These are phyloP conservation scores for Pediacus dermestoides DNA, from an alignment of 2,888 invertebrate species.

Conservation along the genomic window DNA sequence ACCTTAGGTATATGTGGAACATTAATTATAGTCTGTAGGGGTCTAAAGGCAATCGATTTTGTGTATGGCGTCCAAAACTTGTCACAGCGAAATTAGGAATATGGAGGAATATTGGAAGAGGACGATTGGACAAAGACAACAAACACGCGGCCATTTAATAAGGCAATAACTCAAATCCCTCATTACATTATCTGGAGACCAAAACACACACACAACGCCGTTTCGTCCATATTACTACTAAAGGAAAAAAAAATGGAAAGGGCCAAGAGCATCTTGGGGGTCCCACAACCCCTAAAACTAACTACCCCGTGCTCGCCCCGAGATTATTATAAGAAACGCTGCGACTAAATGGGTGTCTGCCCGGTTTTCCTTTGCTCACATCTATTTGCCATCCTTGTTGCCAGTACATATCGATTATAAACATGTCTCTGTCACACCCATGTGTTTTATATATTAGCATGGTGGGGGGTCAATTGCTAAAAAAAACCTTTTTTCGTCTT, in stretches of 20 bases:
- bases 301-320: constrained; percentile 40
- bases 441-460: constrained; percentile 44
- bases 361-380: constrained; percentile 28
- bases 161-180: constrained; percentile 45
- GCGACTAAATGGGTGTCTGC: constrained; percentile 47
- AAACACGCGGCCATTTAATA: constrained; percentile 41
- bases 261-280: constrained; percentile 29
- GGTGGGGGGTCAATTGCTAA: constrained; percentile 48
- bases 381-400: constrained; percentile 3
- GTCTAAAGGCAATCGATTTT: no score
- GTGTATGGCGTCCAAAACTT: no score
- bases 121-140: constrained; percentile 7
- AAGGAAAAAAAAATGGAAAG: constrained; percentile 32
- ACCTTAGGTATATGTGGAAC: no score
- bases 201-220: constrained; percentile 42
- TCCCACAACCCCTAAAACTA: constrained; percentile 27
- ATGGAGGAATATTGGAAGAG: no score
- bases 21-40: no score
- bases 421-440: constrained; percentile 28
- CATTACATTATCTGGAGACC: constrained; percentile 44
- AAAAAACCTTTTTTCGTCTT: constrained; percentile 49
- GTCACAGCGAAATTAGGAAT: no score
- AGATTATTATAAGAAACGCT: constrained; percentile 49
- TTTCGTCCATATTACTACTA: constrained; percentile 41
- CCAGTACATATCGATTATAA: constrained; percentile 7